Evolutionary conservation across 2,888 invertebrate species (phyloP), one percentile per base, ranked within the genome.

Genomic region (Drosophila meridiana): DNA sequence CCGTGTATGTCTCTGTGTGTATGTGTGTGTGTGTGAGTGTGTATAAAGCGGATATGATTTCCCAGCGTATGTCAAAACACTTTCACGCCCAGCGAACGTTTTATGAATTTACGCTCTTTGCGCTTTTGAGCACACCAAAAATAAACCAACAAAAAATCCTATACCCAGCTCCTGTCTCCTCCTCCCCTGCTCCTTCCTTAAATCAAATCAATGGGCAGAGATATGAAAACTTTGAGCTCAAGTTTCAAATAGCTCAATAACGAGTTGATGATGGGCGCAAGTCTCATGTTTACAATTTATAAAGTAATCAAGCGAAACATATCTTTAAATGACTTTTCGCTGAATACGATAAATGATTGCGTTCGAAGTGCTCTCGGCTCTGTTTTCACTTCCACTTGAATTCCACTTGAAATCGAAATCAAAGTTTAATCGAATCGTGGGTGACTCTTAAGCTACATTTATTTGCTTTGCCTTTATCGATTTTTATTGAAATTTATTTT

Each of bases 61-160:
- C 48, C 50, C 62, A 48, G 66, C 80, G 75, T 72, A 67, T 80
- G 80, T 81, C 80, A 82, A 82, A 86, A 86, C 72, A 84, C 84
- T 82, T 83, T 87, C 78, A 83, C 82, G 82, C 82, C 80, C 72
- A 69, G 50, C 79, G 72, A 87, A 73, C 77, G 75, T 75, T 87
- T 82, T 79, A 81, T 87, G 84, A 86, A 80, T 88, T 86, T 76
- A 87, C 81, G 84, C 80, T 89, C 63, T 79, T 88, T 89, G 84
- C 82, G 74, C 85, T 84, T 87, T 87, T 86, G 65, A 85, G 85
- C 86, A 80, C 83, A 64, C 20, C 64, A 45, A 52, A 59, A 62
- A 55, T 38, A 53, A 26, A 56, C 38, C 40, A 40, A 56, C 2
- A 53, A 43, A 50, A 57, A 50, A 32, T 48, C 6, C 11, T 36